These are phyloP conservation scores for Diplodus puntazzo DNA, from an alignment of 2,797 vertebrate species.

Conservation along the genomic window DNA sequence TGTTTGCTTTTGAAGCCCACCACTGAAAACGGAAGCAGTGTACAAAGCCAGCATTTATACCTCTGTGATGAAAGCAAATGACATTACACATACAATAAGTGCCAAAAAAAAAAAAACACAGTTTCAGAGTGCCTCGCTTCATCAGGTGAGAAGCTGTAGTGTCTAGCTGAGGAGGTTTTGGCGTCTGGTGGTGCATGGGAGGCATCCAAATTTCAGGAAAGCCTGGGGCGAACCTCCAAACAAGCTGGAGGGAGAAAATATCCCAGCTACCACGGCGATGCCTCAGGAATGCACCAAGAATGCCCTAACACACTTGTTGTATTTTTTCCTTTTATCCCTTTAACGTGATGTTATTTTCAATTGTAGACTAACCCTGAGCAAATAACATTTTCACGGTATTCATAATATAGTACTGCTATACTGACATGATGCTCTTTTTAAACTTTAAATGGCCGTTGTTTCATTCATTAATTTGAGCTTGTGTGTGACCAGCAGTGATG, in stretches of 20 bases:
- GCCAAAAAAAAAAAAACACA: neutral
- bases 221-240: slow-evolving; percentile 10
- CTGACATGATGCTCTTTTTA: neutral
- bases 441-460: neutral
- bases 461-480: neutral
- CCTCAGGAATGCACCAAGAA: slow-evolving; percentile 15
- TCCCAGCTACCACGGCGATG: slow-evolving; percentile 4
- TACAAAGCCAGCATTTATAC: neutral
- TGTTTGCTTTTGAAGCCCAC: neutral
- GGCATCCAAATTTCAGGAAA: slow-evolving; percentile 27
- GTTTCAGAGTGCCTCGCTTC: neutral
- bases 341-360: slow-evolving; percentile 16
- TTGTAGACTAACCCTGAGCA: slow-evolving; percentile 3
- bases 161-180: neutral
- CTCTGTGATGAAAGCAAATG: neutral
- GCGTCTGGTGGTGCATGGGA: neutral
- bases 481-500: neutral
- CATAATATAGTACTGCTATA: neutral
- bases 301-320: slow-evolving; percentile 12
- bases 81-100: neutral
- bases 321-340: slow-evolving; percentile 16
- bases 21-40: neutral
- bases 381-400: neutral
- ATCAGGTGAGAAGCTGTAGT: neutral
- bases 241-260: slow-evolving; percentile 21